Evolutionary conservation across 2,797 vertebrate species (phyloP), one percentile per base, ranked within the genome.

Genomic region (Carapus acus): DNA sequence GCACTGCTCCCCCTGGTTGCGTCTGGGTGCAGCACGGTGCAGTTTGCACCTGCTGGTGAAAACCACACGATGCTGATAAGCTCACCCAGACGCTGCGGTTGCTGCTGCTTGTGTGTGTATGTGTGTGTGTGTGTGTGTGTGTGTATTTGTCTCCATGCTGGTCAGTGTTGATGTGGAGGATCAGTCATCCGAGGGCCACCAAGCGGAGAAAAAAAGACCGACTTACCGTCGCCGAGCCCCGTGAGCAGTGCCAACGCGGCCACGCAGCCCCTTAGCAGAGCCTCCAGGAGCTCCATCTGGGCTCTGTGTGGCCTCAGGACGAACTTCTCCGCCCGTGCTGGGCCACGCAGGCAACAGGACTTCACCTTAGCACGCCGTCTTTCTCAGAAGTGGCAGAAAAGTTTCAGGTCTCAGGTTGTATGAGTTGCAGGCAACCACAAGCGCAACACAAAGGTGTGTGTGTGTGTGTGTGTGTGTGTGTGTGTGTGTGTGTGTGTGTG

Each of bases 371-470:
- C 39, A 27, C 16, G 21, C 41, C 57, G 45, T 49, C 22, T 54
- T 76, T 70, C 69, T 77, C 62, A 72, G 66, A 83, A 82, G 83
- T 79, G 79, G 79, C 78, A 66, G 17, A 41, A 13, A 43, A 34
- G 61, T 81, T 73, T 80, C 70, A 44, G 17, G 44, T 69, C 48
- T 60, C 53, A 69, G 45, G 52, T 76, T 72, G 60, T 23, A 57
- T 44, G 54, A 62, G 55, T 45, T 45, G 47, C 48, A 65, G 49
- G 27, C 43, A 65, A 80, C 79, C 78, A 80, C 75, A 78, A 52
- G 50, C 18, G 18, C 46, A 19, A 50, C 43, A 45, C 58, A 62
- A 1, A 60, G 72, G 72, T 60, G 60, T 42, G 59, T 57, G 54
- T 20, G 38, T 19, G 17, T 1, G 38, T 12, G 13, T 15, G 34